Base-by-base conservation (phyloP, 2,888 invertebrate species). In the Temnothorax unifasciatus region DNA sequence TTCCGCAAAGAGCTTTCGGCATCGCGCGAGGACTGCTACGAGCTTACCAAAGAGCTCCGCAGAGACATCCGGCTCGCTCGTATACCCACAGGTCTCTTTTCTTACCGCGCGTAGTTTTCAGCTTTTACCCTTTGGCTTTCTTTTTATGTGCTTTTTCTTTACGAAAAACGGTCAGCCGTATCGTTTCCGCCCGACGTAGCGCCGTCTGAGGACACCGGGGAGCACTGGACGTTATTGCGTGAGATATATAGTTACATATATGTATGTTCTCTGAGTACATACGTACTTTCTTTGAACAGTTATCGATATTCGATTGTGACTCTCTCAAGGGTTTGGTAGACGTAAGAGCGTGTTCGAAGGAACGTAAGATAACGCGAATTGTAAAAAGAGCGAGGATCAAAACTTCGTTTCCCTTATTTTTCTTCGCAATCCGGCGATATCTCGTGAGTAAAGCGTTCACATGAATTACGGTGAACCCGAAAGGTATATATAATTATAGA, bases 21-120 rank as follows among this genome's bases (percentile, higher is more conserved):
- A 64, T 59, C 79, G 86, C 54, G 89, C 88, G 68, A 79, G 83
- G 82, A 83, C 82, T 84, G 85, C 89, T 84, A 74, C 83, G 88
- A 89, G 89, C 84, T 86, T 84, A 86, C 79, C 85, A 82, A 87
- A 64, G 88, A 88, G 88, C 69, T 66, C 79, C 76, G 64, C 71
- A 79, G 82, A 82, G 88, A 90, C 90, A 90, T 90, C 90, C 83
- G 83, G 75, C 44, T 59, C 81, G 83, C 81, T 89, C 89, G 88
- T 89, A 89, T 90, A 90, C 90, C 90, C 83, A 77, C 85, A 57
- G 86, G 79, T 85, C 88, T 89, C 88, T 85, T 90, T 90, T 74
- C 83, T 66, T 87, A 66, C 50, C 71, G 81, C 81, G 59, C 73
- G 79, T 47, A 81, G 79, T 88, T 61, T 73, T 64, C 66, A 64